Evolutionary conservation across 1,140 invertebrate species (phyloP), one percentile per base, ranked within the genome.

Genomic region (Conus betulinus): DNA sequence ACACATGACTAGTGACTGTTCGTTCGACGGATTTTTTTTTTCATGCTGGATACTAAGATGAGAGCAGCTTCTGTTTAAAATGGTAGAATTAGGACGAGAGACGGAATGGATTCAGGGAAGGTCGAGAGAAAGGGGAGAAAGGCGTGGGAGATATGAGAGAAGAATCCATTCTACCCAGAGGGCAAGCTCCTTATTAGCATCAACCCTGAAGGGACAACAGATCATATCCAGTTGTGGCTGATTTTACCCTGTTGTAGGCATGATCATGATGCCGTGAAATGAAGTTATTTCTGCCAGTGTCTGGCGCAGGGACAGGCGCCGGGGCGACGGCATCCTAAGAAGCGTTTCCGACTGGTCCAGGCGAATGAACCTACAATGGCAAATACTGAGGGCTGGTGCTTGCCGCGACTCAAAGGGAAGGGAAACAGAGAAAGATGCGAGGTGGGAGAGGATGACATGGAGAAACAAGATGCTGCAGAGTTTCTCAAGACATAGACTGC

Each of bases 251-350:
- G 76, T 78, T 39, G 76, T 39, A 51, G 76, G 76, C 76, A 39
- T 78, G 76, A 78, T 78, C 76, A 78, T 8, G 76, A 7, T 39
- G 6, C n/a, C 76, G 76, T 27, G 76, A 78, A 78, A 78, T 78
- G 76, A 78, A 78, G 76, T 78, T 25, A 78, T 78, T 78, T 78
- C 76, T 78, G 57, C 8, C n/a, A 78, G 23, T 78, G 76, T 78
- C 6, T 39, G n/a, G 76, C 8, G 76, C 23, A 7, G 11, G 8
- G 23, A 25, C 23, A 39, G 25, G n/a, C 13, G 15, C 57, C 25
- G 10, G 25, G 11, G 71, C 5, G 76, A 11, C 76, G 7, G 76
- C 13, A 27, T 20, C 39, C n/a, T 78, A 39, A 11, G 76, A 78
- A 78, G 76, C 25, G 71, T 74, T 74, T 17, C 71, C 8, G 71